Evolutionary conservation across 2,113 vertebrate genomes (phyloP).

Genomic region (Scolopax mira): DNA sequence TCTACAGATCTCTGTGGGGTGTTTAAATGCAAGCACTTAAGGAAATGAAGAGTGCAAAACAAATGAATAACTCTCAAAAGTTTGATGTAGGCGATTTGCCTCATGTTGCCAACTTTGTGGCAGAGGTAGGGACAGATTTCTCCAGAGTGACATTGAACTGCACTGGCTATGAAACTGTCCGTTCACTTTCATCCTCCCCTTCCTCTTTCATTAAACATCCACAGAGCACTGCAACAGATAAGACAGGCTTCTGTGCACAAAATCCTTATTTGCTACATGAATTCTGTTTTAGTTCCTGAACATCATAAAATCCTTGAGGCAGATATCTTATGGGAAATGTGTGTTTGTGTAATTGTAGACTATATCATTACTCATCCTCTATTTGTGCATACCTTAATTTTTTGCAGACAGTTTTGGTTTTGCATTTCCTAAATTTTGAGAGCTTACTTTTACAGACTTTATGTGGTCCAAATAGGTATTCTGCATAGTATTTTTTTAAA

Average conservation of each 20-base stretch:
- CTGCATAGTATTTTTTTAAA: neutral
- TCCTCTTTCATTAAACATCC: neutral
- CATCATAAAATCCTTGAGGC: conserved; percentile 41
- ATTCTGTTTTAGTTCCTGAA: conserved; percentile 35
- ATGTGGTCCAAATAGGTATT: neutral
- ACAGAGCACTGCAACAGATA: neutral
- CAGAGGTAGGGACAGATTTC: neutral
- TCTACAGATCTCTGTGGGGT: neutral
- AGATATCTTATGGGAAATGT: conserved; percentile 28
- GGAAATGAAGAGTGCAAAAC: neutral
- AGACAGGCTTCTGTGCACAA: conserved; percentile 20
- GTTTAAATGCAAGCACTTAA: neutral
- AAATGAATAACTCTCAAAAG: neutral
- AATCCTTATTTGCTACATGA: conserved; percentile 34
- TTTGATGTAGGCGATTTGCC: neutral
- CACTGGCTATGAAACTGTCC: neutral
- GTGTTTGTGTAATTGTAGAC: conserved; percentile 32
- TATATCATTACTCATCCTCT: neutral
- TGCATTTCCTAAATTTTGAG: neutral
- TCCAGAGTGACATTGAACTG: neutral
- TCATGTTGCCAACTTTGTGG: neutral
- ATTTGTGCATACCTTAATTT: neutral
- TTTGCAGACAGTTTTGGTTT: neutral
- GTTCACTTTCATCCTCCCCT: neutral
- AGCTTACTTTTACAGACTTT: neutral